Conservation (phyloP, 2,888 invertebrate species). For the Atethmia centrago region DNA sequence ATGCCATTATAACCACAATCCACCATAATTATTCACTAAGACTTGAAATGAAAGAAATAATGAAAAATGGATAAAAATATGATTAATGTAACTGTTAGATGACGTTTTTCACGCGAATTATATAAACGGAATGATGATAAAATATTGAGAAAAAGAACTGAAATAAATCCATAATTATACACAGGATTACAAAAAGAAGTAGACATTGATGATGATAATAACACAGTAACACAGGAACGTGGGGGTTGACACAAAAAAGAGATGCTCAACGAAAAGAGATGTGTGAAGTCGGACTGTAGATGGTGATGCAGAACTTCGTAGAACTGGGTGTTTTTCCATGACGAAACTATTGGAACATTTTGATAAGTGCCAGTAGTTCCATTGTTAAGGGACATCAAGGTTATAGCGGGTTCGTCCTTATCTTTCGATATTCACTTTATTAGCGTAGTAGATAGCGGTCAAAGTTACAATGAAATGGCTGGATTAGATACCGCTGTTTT, state of each 20-base stretch:
- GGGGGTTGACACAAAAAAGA: neutral
- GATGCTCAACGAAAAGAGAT: too few relatives aligned
- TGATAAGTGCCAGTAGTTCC: conserved; percentile 13
- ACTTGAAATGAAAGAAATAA: too few relatives aligned
- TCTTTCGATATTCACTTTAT: conserved; percentile 47
- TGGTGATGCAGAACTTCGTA: neutral
- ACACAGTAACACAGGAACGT: neutral
- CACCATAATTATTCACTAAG: neutral
- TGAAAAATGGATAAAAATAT: too few relatives aligned
- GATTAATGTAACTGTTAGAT: neutral
- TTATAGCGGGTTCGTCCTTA: conserved; percentile 17
- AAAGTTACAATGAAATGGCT: conserved; percentile 34
- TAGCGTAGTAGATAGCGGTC: conserved; percentile 30
- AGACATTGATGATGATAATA: too few relatives aligned
- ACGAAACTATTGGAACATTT: neutral
- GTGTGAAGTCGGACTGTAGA: neutral
- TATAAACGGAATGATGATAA: too few relatives aligned
- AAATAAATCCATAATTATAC: neutral
- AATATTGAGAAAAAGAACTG: neutral
- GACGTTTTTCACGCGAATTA: neutral
- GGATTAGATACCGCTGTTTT: conserved; percentile 38
- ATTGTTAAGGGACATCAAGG: conserved; percentile 36
- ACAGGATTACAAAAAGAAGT: neutral
- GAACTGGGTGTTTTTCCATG: neutral
- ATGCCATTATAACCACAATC: neutral